phyloP scores from a whole-genome alignment of 2,113 vertebrate species.

The Coptodon bakossiorum region DNA sequence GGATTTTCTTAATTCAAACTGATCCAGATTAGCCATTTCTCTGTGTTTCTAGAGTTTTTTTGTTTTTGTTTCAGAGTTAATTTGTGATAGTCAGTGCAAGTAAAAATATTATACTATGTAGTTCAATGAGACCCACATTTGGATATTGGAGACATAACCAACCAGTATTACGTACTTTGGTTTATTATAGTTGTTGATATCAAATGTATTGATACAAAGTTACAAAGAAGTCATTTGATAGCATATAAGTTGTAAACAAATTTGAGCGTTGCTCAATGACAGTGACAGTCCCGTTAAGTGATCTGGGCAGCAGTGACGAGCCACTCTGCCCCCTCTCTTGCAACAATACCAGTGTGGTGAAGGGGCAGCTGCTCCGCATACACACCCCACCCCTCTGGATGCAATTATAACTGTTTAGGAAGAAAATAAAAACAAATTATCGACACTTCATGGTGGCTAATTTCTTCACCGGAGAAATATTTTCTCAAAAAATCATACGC shows the following conservation, averaged over 20 bases:
- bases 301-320: constrained; percentile 15
- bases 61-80: not conserved
- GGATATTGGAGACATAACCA: not conserved
- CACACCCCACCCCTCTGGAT: constrained; percentile 30
- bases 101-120: not conserved
- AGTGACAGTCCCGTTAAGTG: not conserved
- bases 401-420: constrained; percentile 63
- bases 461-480: constrained; percentile 50
- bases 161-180: not conserved
- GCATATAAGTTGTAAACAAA: not conserved
- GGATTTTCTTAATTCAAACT: not conserved
- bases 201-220: not conserved
- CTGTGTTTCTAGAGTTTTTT: not conserved
- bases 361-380: constrained; percentile 16
- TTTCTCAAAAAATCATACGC: constrained; percentile 32
- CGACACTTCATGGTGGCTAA: constrained; percentile 46
- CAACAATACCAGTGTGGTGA: constrained; percentile 22
- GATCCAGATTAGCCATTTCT: not conserved
- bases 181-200: not conserved
- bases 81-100: not conserved
- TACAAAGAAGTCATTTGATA: not conserved
- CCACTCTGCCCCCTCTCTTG: constrained; percentile 24
- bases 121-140: not conserved
- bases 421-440: constrained; percentile 65
- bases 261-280: not conserved